Evolutionary conservation across 2,888 invertebrate genomes (phyloP).

Genomic region (Amblyteles armatorius): DNA sequence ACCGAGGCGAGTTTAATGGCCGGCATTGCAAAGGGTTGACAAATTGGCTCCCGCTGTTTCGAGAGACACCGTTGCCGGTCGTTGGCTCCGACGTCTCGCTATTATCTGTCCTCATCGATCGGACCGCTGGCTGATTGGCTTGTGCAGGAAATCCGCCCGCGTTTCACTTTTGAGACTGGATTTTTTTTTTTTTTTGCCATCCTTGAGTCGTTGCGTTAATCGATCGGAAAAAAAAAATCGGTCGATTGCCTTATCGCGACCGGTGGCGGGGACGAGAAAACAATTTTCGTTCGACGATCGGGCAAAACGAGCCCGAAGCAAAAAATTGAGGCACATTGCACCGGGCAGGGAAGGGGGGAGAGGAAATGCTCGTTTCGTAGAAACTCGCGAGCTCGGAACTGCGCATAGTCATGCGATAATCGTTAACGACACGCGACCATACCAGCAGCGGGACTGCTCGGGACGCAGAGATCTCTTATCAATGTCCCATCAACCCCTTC

Average conservation of each 20-base stretch:
- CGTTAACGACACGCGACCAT: conserved; percentile 67
- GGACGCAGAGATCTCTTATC: conserved; percentile 45
- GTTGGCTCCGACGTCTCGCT: conserved; percentile 25
- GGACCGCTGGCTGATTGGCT: not conserved
- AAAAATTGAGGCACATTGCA: not conserved
- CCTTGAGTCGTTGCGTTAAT: not conserved
- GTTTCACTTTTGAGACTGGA: not conserved
- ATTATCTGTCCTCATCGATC: conserved; percentile 5
- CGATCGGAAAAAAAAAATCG: not conserved
- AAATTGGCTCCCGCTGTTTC: conserved; percentile 38
- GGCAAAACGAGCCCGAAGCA: not conserved
- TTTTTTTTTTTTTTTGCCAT: not conserved
- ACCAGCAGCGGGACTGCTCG: not conserved
- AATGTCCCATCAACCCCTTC: conserved; percentile 9
- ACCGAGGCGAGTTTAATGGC: conserved; percentile 1
- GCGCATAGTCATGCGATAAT: conserved; percentile 69
- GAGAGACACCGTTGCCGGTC: conserved; percentile 44
- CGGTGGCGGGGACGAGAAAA: not conserved
- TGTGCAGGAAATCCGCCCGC: conserved; percentile 7
- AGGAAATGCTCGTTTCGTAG: conserved; percentile 54
- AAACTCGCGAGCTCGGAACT: conserved; percentile 59
- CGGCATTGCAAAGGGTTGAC: conserved; percentile 18
- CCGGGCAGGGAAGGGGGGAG: conserved; percentile 8
- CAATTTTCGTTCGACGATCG: conserved; percentile 6
- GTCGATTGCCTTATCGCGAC: not conserved